Evolutionary conservation across 2,797 vertebrate species (phyloP), one percentile per base, ranked within the genome.

Genomic region (Paedocypris micromegethes): DNA sequence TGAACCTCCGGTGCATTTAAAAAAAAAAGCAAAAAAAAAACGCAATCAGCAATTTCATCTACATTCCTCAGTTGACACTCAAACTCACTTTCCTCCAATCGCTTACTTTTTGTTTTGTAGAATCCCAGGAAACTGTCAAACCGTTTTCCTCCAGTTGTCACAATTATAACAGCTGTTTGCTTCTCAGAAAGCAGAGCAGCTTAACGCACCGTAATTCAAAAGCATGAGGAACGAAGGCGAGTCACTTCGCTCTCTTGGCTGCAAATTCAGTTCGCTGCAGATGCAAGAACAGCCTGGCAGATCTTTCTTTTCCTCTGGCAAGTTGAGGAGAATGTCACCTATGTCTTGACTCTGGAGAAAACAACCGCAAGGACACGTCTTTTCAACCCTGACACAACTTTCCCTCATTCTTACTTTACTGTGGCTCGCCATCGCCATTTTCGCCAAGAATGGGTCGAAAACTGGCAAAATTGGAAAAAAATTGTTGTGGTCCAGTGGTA

Each of bases 121-220:
- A 60, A 43, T 46, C 54, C 37, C 43, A 53, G 4, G 4, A 55
- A 57, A 62, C 42, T 57, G 53, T 57, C 68, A 51, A 37, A 50
- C 6, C 9, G 23, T 23, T 23, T 23, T 4, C 23, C 9, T 69
- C 43, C 39, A 43, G 43, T 73, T 69, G 50, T 62, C 53, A 48
- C 6, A 42, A 58, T 47, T 42, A 63, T 59, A 50, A 68, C 3
- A n/a, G 9, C 44, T 37, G 41, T 64, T 73, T 68, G 58, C 39
- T 45, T 58, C 69, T n/a, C 50, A 55, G 66, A 72, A 74, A 57
- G 50, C 55, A 66, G 53, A 65, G 50, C 37, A 54, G 61, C 48
- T 58, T 70, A 41, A 74, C 63, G 49, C 63, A 58, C 58, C 66
- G 45, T 47, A 69, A 76, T 76, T 72, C 70, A 65, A 58, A 69